Percentiles rank a stretch among this genome's conserved stretches.
Conservation (phyloP, 2,888 invertebrate genomes). For the Hyposoter dolosus region DNA sequence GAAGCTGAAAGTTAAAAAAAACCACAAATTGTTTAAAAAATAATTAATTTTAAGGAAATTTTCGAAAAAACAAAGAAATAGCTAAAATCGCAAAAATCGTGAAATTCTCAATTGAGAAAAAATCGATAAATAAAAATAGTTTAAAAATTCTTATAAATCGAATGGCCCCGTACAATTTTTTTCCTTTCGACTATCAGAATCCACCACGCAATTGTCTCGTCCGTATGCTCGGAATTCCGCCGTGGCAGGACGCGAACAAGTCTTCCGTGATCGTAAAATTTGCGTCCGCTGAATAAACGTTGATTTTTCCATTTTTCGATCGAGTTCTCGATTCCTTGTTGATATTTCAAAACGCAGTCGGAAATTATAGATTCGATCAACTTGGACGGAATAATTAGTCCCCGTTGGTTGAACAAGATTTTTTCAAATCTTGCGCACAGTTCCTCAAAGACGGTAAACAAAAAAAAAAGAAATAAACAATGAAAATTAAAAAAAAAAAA, state of each 20-base stretch:
- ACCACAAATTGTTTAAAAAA: too few relatives aligned
- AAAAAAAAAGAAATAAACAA: neutral
- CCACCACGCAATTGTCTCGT: neutral
- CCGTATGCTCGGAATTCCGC: neutral
- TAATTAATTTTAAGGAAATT: too few relatives aligned
- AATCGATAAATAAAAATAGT: too few relatives aligned
- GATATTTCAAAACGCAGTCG: neutral
- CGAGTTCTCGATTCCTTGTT: neutral
- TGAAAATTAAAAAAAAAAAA: too few relatives aligned
- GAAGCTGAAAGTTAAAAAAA: too few relatives aligned
- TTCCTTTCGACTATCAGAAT: too few relatives aligned
- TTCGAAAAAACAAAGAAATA: too few relatives aligned
- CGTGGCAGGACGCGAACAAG: neutral
- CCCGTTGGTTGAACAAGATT: neutral
- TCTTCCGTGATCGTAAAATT: neutral
- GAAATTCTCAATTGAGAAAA: too few relatives aligned
- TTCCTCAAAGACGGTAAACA: neutral
- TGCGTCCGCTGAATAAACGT: neutral
- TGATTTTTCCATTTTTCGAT: slow-evolving; percentile 4
- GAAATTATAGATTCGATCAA: neutral
- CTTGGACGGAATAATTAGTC: neutral
- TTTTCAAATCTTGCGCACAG: neutral
- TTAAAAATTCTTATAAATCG: too few relatives aligned
- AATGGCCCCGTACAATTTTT: too few relatives aligned
- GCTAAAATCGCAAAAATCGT: too few relatives aligned